Evolutionary conservation across 1,140 invertebrate species (phyloP).

Genomic region (Steinernema khuongi): DNA sequence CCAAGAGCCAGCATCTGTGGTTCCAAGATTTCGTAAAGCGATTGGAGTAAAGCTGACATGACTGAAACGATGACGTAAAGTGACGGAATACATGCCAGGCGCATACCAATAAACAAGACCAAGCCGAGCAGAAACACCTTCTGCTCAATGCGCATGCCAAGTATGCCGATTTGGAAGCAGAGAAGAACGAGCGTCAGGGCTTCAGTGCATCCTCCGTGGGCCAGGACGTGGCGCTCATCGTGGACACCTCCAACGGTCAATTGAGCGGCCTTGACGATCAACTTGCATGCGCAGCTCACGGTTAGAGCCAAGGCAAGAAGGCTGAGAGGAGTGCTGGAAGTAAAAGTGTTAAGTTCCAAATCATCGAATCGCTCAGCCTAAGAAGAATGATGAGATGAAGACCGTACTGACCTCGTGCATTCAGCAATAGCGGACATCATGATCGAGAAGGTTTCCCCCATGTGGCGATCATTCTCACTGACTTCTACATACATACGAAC

Average conservation of each 20-base stretch:
- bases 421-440: slow-evolving; percentile 35
- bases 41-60: slow-evolving; percentile 64
- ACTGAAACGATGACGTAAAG: slow-evolving; percentile 40
- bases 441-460: slow-evolving; percentile 25
- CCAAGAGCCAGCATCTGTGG: slow-evolving; percentile 63
- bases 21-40: slow-evolving; percentile 65
- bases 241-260: slow-evolving; percentile 61
- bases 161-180: slow-evolving; percentile 64
- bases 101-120: slow-evolving; percentile 63
- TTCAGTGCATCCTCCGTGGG: slow-evolving; percentile 64
- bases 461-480: slow-evolving; percentile 1
- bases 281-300: slow-evolving; percentile 63
- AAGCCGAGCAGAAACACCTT: slow-evolving; percentile 64
- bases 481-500: slow-evolving; percentile 33
- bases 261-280: slow-evolving; percentile 61
- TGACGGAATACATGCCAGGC: slow-evolving; percentile 24
- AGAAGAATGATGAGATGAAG: not conserved
- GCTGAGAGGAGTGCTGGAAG: slow-evolving; percentile 61
- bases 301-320: slow-evolving; percentile 64
- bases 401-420: slow-evolving; percentile 31
- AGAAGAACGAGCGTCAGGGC: slow-evolving; percentile 65
- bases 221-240: slow-evolving; percentile 59
- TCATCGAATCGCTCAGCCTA: too few species aligned
- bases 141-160: slow-evolving; percentile 63
- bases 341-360: not conserved